Conservation (phyloP, 2,797 vertebrate genomes). For the Paratrypauchen microcephalus region DNA sequence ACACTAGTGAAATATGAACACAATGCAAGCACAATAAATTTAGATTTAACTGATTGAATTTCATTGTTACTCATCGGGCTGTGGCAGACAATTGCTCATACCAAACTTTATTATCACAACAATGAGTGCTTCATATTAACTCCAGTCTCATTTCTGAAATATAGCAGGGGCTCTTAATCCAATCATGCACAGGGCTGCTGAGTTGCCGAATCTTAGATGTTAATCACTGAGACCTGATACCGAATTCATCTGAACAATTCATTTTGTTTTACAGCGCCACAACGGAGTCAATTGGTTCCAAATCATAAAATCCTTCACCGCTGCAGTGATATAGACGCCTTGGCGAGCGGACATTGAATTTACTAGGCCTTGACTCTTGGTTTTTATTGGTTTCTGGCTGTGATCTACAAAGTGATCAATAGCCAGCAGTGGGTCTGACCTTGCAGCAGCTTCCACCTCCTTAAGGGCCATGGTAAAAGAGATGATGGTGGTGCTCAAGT, state of each 20-base stretch:
- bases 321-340: conserved; percentile 59
- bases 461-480: conserved; percentile 21
- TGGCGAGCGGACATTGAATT: conserved; percentile 63
- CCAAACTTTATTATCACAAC: conserved; percentile 27
- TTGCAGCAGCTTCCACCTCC: conserved; percentile 49
- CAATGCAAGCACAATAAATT: not conserved
- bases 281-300: conserved; percentile 69
- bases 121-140: conserved; percentile 32
- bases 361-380: conserved; percentile 64
- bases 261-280: conserved; percentile 65
- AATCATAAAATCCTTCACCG: conserved; percentile 68
- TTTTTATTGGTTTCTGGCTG: conserved; percentile 61
- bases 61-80: conserved; percentile 25
- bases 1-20: not conserved
- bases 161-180: conserved; percentile 33
- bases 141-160: conserved; percentile 30
- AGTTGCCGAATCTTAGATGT: conserved; percentile 44
- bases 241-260: conserved; percentile 55
- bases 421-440: conserved; percentile 62
- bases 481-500: conserved; percentile 28
- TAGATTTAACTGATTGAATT: conserved; percentile 8
- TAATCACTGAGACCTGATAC: conserved; percentile 39
- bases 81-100: conserved; percentile 13
- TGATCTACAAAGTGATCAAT: conserved; percentile 65
- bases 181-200: conserved; percentile 36